phyloP scores from a whole-genome alignment of 2,113 vertebrate species.

The Istiophorus platypterus region DNA sequence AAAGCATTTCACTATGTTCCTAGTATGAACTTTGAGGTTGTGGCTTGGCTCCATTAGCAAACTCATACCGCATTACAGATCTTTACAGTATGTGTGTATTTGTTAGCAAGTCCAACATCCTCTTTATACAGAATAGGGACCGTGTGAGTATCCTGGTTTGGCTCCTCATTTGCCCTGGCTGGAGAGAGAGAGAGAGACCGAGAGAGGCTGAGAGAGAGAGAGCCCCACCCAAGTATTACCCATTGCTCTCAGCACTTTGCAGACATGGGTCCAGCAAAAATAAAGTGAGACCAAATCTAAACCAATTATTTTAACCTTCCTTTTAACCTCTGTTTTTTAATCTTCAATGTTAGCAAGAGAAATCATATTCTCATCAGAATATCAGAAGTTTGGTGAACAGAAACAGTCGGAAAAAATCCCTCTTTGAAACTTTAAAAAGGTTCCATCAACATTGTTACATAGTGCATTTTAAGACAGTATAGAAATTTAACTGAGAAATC shows the following conservation, averaged over 20 bases:
- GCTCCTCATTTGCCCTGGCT: slow-evolving; percentile 18
- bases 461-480: not conserved
- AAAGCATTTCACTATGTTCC: not conserved
- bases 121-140: not conserved
- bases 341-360: not conserved
- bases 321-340: no score
- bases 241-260: slow-evolving; percentile 35
- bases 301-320: slow-evolving; percentile 15
- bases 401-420: not conserved
- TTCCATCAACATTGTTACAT: not conserved
- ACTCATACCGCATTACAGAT: slow-evolving; percentile 12
- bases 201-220: slow-evolving; percentile 17
- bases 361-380: not conserved
- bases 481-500: not conserved
- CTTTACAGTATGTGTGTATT: not conserved
- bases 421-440: not conserved
- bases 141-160: slow-evolving; percentile 26
- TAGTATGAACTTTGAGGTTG: slow-evolving; percentile 57
- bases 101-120: not conserved
- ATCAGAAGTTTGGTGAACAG: not conserved
- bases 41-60: slow-evolving; percentile 57
- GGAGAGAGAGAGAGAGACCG: slow-evolving; percentile 1
- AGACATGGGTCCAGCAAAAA: slow-evolving; percentile 3
- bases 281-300: not conserved
- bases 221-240: slow-evolving; percentile 70